Percentiles rank a stretch among this genome's conserved stretches.
These are phyloP conservation scores for Pteruthius melanotis DNA, from an alignment of 2,113 vertebrate species.

Conservation along the genomic window DNA sequence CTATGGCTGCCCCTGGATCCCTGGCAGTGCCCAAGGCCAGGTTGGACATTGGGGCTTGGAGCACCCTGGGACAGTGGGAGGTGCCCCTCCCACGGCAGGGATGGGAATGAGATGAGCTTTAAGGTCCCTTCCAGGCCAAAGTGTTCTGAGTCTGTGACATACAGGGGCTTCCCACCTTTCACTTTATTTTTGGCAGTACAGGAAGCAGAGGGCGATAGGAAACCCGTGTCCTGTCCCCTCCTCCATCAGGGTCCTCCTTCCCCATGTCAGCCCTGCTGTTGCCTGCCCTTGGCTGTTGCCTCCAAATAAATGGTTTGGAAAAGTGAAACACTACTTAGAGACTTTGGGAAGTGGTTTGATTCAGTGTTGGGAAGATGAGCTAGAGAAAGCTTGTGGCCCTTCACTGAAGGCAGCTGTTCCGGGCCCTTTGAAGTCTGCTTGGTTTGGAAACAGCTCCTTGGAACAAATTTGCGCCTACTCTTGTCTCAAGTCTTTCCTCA, in stretches of 20 bases:
- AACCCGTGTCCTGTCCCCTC: not conserved
- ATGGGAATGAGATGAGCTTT: not conserved
- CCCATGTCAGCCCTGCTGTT: not conserved
- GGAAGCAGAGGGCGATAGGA: fast-evolving
- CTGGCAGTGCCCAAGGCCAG: not conserved
- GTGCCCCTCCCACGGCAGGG: not conserved
- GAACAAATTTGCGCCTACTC: not conserved
- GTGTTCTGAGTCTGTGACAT: not conserved
- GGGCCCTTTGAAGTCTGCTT: not conserved
- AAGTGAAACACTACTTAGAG: not conserved
- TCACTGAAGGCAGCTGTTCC: not conserved
- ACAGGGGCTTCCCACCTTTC: not conserved
- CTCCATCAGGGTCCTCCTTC: not conserved
- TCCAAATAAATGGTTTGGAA: not conserved
- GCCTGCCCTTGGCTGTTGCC: not conserved
- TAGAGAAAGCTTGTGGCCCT: not conserved
- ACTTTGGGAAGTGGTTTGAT: not conserved
- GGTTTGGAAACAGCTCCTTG: not conserved
- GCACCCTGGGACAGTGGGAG: fast-evolving
- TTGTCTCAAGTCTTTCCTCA: not conserved
- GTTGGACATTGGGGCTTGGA: fast-evolving
- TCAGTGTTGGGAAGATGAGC: not conserved
- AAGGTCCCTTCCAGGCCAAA: not conserved
- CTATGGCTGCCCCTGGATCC: not conserved
- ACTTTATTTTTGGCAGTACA: not conserved